Evolutionary conservation across 2,797 vertebrate species (phyloP), one percentile per base, ranked within the genome.

Genomic region (Amphiprion clarkii): DNA sequence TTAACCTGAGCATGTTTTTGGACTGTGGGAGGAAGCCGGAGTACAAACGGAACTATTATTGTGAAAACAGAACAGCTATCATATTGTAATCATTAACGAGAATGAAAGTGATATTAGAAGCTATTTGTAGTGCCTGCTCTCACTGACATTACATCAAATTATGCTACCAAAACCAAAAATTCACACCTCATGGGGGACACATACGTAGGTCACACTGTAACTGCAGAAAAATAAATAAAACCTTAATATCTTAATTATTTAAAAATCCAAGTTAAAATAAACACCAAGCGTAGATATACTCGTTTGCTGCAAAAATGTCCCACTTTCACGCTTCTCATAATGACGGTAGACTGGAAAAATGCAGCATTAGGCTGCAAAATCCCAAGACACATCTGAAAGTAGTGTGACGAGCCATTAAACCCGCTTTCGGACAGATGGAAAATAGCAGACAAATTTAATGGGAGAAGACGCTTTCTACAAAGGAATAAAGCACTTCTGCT

Each of bases 401-500:
- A 62, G 31, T 46, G 67, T 61, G 58, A 73, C 2, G 55, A 69
- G 63, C 76, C 73, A 79, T 85, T 86, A 82, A 78, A 82, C 25
- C 25, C 44, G 23, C 72, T 79, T 48, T 52, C 49, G 62, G 71
- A 74, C 62, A 73, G 78, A 69, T 65, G 57, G 42, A 67, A 58
- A 76, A 75, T 58, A 79, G 56, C 53, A 49, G 70, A 31, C 44
- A 25, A 27, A n/a, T 67, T 74, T 78, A 70, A 82, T 67, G 61
- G 64, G 64, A 54, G 40, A 79, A 74, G 67, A 67, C 66, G 65
- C 61, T 56, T 73, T 84, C 33, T 76, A 63, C 55, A 59, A 73
- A 57, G 57, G 77, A 69, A 84, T 74, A 69, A 79, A 76, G 67
- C 54, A 48, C 64, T 81, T 80, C 59, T 82, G 82, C 86, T 65